phyloP scores from a whole-genome alignment of 2,797 vertebrate genomes.

The Pangasius macronema region DNA sequence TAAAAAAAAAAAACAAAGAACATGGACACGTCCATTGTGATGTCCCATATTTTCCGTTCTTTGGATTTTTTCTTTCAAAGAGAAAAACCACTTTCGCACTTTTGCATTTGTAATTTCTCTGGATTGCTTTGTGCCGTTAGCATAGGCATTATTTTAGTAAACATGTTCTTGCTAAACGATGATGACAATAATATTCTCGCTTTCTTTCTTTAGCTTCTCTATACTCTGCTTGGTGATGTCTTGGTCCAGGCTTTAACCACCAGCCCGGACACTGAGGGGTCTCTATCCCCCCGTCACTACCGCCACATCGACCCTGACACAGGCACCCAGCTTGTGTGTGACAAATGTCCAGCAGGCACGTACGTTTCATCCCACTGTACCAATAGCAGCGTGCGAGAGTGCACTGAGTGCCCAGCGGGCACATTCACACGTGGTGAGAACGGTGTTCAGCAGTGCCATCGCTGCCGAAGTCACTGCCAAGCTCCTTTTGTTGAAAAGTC shows the following conservation, averaged over 20 bases:
- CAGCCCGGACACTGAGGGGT: conserved; percentile 67
- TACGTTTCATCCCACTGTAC: conserved; percentile 89
- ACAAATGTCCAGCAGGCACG: conserved; percentile 95
- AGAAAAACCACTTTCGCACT: neutral
- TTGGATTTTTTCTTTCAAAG: neutral
- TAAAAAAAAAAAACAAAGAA: neutral
- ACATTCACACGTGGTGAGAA: conserved; percentile 91
- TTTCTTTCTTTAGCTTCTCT: conserved; percentile 77
- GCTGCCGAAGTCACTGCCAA: conserved; percentile 80
- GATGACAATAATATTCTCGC: neutral
- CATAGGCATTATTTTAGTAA: neutral
- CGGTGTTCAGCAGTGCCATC: conserved; percentile 87
- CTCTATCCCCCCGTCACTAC: conserved; percentile 82
- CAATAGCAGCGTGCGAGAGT: conserved; percentile 80
- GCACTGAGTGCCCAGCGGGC: conserved; percentile 81
- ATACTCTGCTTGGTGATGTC: conserved; percentile 72
- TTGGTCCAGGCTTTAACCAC: conserved; percentile 72
- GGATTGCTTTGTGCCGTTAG: neutral
- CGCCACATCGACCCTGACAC: conserved; percentile 79
- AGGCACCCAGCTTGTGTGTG: conserved; percentile 82
- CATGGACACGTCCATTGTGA: neutral
- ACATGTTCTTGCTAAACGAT: neutral
- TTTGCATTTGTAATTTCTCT: neutral
- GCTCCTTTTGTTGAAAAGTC: conserved; percentile 80
- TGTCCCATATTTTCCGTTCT: neutral